Base-by-base conservation (phyloP, 2,888 invertebrate species). In the Leucophenga maculata region DNA sequence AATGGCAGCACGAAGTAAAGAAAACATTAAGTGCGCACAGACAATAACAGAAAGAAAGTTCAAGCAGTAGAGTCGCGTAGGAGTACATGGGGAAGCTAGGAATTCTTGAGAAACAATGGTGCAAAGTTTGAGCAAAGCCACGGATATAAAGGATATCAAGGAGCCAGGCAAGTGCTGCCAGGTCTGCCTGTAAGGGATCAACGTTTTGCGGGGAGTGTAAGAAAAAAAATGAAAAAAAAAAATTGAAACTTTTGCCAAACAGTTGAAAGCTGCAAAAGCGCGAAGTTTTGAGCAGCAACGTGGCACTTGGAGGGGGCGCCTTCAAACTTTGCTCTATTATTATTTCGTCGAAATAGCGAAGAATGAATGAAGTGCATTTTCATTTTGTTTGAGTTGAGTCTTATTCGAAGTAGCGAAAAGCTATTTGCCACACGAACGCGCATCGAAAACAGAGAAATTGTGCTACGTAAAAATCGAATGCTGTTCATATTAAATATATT, bases 341-440 rank as follows among this genome's bases (percentile, higher is more conserved):
- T 57, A 57, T 80, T 83, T 84, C 84, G 77, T 77, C 75, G 72
- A 76, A 82, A 86, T 86, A 86, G 80, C 82, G 80, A n/a, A n/a
- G n/a, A n/a, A n/a, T n/a, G n/a, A 86, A 85, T 87, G 84, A 86
- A 86, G 86, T 87, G 86, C 76, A 86, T 78, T 80, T 78, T 84
- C 83, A 85, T 83, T 84, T 20, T n/a, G 79, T 78, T 77, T 50
- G 16, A 50, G 13, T n/a, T 39, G 11, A 39, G 39, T 39, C 39
- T 39, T 39, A 39, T 39, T 39, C 39, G 8, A 39, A 39, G 11
- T 11, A 11, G 50, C 14, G 16, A n/a, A 18, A 50, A 50, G 16
- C 14, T 6, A 50, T 50, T 50, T 50, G 72, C 75, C 72, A 70
- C 71, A 72, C 73, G 71, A 68, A 69, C 70, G 70, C 72, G 68